These are phyloP conservation scores for Cranoglanis bouderius DNA, from an alignment of 2,113 vertebrate genomes.

Conservation along the genomic window DNA sequence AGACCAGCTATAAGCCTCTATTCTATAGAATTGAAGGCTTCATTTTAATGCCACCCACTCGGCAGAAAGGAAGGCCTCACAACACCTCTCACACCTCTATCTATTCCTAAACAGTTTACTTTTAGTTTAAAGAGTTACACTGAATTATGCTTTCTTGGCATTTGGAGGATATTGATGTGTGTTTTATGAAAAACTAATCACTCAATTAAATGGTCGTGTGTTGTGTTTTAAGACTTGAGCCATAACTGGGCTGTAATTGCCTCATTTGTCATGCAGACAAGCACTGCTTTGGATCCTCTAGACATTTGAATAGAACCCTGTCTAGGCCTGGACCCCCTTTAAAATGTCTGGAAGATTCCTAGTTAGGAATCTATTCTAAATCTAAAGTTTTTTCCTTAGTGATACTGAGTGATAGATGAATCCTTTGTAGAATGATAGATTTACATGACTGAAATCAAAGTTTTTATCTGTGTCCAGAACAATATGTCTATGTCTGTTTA, in stretches of 20 bases:
- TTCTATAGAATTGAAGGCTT: too few relatives aligned
- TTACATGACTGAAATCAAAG: background rate
- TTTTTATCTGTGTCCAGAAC: background rate
- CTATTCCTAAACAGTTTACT: background rate
- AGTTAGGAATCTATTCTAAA: background rate
- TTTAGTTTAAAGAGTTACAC: background rate
- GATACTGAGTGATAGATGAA: background rate
- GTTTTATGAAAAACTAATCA: background rate
- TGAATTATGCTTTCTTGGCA: background rate
- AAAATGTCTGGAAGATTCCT: background rate
- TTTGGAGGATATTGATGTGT: background rate
- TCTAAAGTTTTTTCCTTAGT: background rate
- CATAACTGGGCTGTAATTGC: background rate
- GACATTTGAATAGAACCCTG: background rate
- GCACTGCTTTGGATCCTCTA: background rate
- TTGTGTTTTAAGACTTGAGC: background rate
- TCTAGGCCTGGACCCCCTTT: background rate
- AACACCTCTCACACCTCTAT: background rate
- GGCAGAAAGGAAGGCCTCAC: background rate
- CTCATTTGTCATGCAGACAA: constrained; percentile 36
- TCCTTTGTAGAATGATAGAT: background rate
- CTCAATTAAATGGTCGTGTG: background rate
- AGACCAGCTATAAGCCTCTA: too few relatives aligned
- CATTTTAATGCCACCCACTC: background rate
- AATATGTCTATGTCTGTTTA: too few relatives aligned